Conservation (phyloP, 2,888 invertebrate genomes). For the Sinodicranocentrus sp. region DNA sequence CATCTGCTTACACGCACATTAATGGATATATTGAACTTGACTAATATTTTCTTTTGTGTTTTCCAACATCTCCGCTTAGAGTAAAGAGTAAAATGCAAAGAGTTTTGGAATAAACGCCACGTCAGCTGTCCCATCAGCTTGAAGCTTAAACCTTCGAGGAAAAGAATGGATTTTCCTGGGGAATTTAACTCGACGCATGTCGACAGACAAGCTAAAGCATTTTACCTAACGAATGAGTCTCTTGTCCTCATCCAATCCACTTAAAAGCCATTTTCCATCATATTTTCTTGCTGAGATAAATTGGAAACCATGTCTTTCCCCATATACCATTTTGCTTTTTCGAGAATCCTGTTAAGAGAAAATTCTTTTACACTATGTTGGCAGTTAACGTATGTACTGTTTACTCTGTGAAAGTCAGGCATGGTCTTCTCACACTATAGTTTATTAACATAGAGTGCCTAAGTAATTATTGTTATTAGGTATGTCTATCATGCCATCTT, state of each 20-base stretch:
- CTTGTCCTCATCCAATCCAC: conserved; percentile 1
- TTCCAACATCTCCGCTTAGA: not conserved
- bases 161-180: too few species aligned
- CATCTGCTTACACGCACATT: too few species aligned
- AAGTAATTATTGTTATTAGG: conserved; percentile 32
- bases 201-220: not conserved
- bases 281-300: not conserved
- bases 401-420: conserved; percentile 5
- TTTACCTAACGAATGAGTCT: not conserved
- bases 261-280: conserved; percentile 1
- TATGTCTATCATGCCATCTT: conserved; percentile 30
- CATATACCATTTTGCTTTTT: too few species aligned
- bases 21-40: not conserved
- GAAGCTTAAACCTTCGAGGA: not conserved
- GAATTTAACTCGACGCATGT: too few species aligned
- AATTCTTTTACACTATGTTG: too few species aligned
- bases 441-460: conserved; percentile 6
- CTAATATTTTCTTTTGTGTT: not conserved
- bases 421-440: not conserved
- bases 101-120: not conserved
- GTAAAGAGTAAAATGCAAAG: not conserved
- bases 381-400: too few species aligned
- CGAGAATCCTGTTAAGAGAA: too few species aligned
- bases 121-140: not conserved
- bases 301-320: too few species aligned